Evolutionary conservation across 2,113 vertebrate genomes (phyloP).

Genomic region (Neodon shergylaensis): DNA sequence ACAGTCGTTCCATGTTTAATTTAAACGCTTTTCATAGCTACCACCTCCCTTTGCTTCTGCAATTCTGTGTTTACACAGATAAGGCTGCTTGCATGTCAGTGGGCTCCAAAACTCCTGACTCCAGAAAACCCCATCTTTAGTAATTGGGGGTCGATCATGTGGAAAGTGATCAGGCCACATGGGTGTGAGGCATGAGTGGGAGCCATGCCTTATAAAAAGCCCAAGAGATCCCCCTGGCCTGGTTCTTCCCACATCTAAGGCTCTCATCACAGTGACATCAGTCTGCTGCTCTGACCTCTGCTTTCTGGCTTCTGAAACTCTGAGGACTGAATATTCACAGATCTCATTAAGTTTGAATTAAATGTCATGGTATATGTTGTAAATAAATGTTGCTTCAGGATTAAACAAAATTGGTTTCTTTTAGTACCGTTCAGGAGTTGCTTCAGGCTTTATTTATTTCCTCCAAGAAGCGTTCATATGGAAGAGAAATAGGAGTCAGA

Average conservation of each 20-base stretch:
- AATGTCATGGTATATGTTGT: background rate
- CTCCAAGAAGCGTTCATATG: background rate
- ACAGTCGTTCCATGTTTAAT: background rate
- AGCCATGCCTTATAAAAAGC: background rate
- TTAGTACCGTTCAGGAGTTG: background rate
- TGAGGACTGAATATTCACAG: background rate
- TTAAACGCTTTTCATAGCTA: background rate
- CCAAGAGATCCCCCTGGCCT: background rate
- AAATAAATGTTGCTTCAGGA: background rate
- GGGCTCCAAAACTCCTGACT: background rate
- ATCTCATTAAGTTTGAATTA: background rate
- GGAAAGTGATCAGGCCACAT: background rate
- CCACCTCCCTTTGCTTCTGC: background rate
- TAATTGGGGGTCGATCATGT: background rate
- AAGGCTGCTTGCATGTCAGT: background rate
- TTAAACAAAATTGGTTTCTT: background rate
- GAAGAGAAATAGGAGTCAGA: constrained; percentile 6
- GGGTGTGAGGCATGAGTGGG: too few species aligned
- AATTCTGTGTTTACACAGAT: constrained; percentile 10
- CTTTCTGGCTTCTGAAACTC: background rate
- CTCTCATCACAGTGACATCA: background rate
- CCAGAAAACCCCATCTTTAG: background rate
- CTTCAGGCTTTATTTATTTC: constrained; percentile 21
- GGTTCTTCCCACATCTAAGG: background rate
- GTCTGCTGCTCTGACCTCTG: too few species aligned